Percentiles rank a stretch among this genome's conserved stretches.
These are phyloP conservation scores for Heloderma charlesbogerti DNA, from an alignment of 2,113 vertebrate genomes.

Conservation along the genomic window DNA sequence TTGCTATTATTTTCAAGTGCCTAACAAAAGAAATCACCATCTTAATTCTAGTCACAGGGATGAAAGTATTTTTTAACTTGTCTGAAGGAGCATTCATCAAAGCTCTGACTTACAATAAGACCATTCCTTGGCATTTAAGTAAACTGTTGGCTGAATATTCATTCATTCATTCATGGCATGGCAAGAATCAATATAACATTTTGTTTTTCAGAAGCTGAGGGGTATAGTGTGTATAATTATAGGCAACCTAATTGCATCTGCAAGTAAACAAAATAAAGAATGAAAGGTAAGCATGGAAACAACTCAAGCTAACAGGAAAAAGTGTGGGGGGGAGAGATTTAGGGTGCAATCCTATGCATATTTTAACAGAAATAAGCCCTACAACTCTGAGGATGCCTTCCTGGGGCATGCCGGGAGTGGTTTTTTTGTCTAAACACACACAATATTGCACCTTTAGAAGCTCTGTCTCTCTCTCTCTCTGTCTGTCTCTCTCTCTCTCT, in stretches of 20 bases:
- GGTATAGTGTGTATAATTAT: neutral
- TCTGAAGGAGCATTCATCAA: slow-evolving; percentile 31
- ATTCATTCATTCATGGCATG: slow-evolving; percentile 23
- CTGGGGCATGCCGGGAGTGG: too few relatives aligned
- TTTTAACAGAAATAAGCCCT: too few relatives aligned
- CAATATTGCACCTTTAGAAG: too few relatives aligned
- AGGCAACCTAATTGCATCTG: neutral
- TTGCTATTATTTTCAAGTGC: slow-evolving; percentile 27
- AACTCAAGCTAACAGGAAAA: neutral
- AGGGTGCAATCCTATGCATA: too few relatives aligned
- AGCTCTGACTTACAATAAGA: slow-evolving; percentile 43
- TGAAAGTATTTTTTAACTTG: neutral
- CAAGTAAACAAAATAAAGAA: neutral
- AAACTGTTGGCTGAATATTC: slow-evolving; percentile 18
- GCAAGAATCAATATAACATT: slow-evolving; percentile 7
- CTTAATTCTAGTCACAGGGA: slow-evolving; percentile 25
- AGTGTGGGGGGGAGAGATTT: neutral
- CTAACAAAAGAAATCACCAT: slow-evolving; percentile 7
- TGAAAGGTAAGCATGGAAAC: neutral
- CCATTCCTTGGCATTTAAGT: slow-evolving; percentile 10
- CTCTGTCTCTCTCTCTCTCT: too few relatives aligned
- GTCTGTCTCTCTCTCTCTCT: too few relatives aligned
- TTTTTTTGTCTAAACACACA: too few relatives aligned
- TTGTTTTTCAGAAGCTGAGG: neutral
- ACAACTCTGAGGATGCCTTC: too few relatives aligned